Base-by-base conservation (phyloP, 1,140 invertebrate species). In the Temnothorax curvispinosus region DNA sequence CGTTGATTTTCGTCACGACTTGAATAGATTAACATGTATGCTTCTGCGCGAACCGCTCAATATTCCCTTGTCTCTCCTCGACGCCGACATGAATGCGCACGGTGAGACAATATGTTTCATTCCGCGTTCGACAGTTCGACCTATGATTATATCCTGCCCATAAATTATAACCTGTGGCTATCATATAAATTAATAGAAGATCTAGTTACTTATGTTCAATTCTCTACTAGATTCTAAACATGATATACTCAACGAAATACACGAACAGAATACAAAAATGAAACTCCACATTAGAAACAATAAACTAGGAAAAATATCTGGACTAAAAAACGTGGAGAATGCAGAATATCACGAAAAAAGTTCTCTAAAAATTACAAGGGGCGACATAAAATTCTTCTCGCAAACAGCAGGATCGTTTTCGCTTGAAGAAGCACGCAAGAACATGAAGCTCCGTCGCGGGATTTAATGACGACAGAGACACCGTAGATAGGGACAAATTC, bases 301-400 rank as follows among this genome's bases (percentile, higher is more conserved):
- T 27, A 72, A 82, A 58, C 15, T 1, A 47, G 32, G 4, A 47
- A 56, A 77, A 62, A 64, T 56, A 35, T 56, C 32, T 50, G 38
- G 21, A 38, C 4, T 15, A 21, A 15, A 27, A 32, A n/a, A 38
- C 6, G 13, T 15, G 35, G 8, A 50, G 15, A 54, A 58, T 47
- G 15, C 27, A n/a, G 21, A 41, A 8, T 56, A 56, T 85, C 50
- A 13, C 1, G 56, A 77, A 38, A 54, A 76, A 65, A 54, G 71
- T 47, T 74, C 38, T 15, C 47, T 27, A 52, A 50, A 75, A 50
- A 74, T 60, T 60, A 38, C 7, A 9, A 75, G n/a, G 6, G 1
- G 7, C 27, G 35, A 52, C 60, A 86, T 60, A 56, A 71, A 80
- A 69, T 54, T 62, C n/a, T 84, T 87, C 64, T 11, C 52, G 58